Evolutionary conservation across 2,113 vertebrate genomes (phyloP).

Genomic region (Tricholaema leucomelas): DNA sequence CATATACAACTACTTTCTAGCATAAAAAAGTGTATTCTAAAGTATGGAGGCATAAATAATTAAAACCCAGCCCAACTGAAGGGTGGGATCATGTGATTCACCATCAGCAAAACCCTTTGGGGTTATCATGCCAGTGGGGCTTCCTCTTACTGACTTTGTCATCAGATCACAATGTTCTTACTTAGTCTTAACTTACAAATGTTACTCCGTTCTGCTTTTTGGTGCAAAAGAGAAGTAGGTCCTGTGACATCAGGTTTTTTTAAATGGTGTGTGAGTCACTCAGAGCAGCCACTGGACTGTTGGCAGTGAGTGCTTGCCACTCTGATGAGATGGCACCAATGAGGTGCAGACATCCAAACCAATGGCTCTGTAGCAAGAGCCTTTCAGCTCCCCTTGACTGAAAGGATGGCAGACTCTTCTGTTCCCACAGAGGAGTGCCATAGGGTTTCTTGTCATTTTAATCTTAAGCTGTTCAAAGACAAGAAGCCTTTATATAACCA

Average conservation of each 20-base stretch:
- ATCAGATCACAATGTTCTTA: conserved; percentile 20
- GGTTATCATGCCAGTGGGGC: not conserved
- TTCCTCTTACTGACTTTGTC: conserved; percentile 28
- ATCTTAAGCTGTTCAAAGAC: not conserved
- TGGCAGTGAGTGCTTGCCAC: not conserved
- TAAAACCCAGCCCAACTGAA: not conserved
- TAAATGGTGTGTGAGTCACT: not conserved
- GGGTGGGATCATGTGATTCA: not conserved
- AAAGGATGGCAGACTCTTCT: not conserved
- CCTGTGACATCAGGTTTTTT: not conserved
- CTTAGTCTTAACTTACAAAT: conserved; percentile 3
- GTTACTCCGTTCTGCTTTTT: not conserved
- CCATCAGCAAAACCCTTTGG: not conserved
- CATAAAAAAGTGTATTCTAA: not conserved
- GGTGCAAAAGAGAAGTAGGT: conserved; percentile 38
- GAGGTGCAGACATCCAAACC: not conserved
- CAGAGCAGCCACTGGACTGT: not conserved
- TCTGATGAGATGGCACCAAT: accelerated
- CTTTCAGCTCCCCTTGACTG: not conserved
- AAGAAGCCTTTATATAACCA: not conserved
- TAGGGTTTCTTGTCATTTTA: not conserved
- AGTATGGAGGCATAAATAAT: not conserved
- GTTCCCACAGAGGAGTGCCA: not conserved
- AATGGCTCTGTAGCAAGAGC: not conserved
- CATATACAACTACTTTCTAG: not conserved